Evolutionary conservation across 2,888 invertebrate genomes (phyloP), one percentile per base, ranked within the genome.

Genomic region (Drosophila tripunctata): DNA sequence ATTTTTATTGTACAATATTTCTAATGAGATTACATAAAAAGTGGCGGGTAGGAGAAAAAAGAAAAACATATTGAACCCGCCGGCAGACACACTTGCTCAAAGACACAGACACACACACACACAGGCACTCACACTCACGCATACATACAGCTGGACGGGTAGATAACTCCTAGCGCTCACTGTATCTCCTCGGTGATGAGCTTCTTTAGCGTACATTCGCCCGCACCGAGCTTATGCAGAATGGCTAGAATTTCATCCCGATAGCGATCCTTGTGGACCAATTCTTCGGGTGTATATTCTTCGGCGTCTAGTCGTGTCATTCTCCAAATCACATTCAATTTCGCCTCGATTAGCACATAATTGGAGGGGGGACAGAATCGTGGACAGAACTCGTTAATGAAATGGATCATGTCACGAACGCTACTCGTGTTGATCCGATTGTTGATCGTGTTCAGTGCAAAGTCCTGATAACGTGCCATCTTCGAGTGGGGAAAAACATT

Each of bases 251-350:
- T 88, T 44, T 91, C 90, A 36, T 89, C 82, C n/a, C 91, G 90
- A 67, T 90, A 91, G n/a, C 87, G 88, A 71, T 89, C 89, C 50
- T 89, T 82, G 60, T 82, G 84, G n/a, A 79, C 73, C 60, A 88
- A 66, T 64, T 91, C 90, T 22, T 89, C 86, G 6, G 87, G 77
- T 2, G 87, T 87, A 41, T 85, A 91, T 17, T 89, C 85, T 21
- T 88, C 90, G 2, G 67, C 63, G 6, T 67, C 82, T 17, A 74
- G 36, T 6, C 89, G 85, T 2, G 89, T 88, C 89, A 91, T 91
- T n/a, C 89, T 88, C 90, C 91, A 91, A 58, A 91, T 91, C 17
- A 91, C 89, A 61, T 90, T 90, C 30, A 91, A 67, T 70, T 92
- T 92, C n/a, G 91, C 87, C 71, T 92, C 91, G 44, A 91, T 81